Evolutionary conservation across 1,140 invertebrate species (phyloP), one percentile per base, ranked within the genome.

Genomic region (Odontomachus brunneus): DNA sequence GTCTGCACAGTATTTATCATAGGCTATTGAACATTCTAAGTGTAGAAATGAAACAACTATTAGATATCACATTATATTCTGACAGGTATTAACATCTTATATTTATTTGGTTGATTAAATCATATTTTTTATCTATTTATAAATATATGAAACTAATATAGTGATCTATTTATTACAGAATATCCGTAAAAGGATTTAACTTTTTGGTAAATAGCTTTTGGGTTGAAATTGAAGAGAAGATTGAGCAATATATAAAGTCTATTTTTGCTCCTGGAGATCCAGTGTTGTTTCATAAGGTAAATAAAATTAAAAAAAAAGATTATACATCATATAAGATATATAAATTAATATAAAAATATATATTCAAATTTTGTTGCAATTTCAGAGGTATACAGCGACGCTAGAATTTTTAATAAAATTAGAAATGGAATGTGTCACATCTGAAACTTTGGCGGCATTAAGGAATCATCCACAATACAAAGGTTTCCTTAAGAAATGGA

Each of bases 191-290:
- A 85, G 97, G 96, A 17, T 98, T 97, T 92, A 97, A 98, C 91
- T 98, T 99, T 93, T 92, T 98, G 65, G 96, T 98, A 0, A 97
- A 98, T 92, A 97, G 97, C 92, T 97, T 98, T 91, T 99, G 98
- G 98, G 95, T 96, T 44, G 97, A 98, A 94, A 95, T 99, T 24
- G 96, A 97, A 91, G 95, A 96, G 88, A 95, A 97, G 82, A 95
- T 98, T 76, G 96, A 97, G 89, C 95, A 96, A 51, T 95, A 97
- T 91, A 94, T 98, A 89, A 95, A 97, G 24, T 96, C 96, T 1
- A 97, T 99, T 87, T 99, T 98, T 95, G 97, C 97, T 14, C 97
- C 98, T 26, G 98, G 98, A 82, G 98, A 99, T 94, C 97, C 98
- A 12, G 96, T 98, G 91, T 94, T 97, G 82, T 98, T 98, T 92